Evolutionary conservation across 2,113 vertebrate genomes (phyloP).

Genomic region (Bos taurus): DNA sequence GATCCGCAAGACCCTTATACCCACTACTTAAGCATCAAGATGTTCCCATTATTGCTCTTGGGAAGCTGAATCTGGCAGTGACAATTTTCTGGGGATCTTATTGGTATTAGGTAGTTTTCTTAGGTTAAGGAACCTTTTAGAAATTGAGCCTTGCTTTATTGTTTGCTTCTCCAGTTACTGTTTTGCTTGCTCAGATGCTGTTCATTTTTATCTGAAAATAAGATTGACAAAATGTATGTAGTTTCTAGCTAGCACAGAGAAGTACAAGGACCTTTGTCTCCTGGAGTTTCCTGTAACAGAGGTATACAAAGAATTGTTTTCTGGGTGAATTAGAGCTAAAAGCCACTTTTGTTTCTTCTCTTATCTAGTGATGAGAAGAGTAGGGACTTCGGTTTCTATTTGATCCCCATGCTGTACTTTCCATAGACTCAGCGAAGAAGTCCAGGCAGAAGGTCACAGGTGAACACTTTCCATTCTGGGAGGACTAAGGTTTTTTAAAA

Average conservation of each 20-base stretch:
- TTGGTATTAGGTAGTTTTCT: constrained; percentile 34
- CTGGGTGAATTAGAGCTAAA: constrained; percentile 71
- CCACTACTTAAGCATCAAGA: background rate
- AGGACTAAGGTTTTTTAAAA: constrained; percentile 67
- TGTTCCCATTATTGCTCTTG: background rate
- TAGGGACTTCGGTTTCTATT: constrained; percentile 64
- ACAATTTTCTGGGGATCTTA: constrained; percentile 36
- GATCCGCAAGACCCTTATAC: background rate
- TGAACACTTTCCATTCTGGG: constrained; percentile 69
- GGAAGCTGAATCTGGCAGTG: background rate
- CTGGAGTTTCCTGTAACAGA: constrained; percentile 66
- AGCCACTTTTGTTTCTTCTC: constrained; percentile 74
- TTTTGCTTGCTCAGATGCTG: constrained; percentile 61
- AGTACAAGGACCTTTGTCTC: constrained; percentile 68
- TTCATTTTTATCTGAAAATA: constrained; percentile 72
- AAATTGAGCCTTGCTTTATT: constrained; percentile 56
- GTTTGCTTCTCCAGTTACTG: constrained; percentile 56
- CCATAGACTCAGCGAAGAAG: constrained; percentile 56
- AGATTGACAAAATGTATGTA: constrained; percentile 68
- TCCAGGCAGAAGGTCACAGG: constrained; percentile 71
- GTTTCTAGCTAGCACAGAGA: constrained; percentile 52
- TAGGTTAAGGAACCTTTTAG: constrained; percentile 53
- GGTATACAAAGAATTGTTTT: constrained; percentile 68
- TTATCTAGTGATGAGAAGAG: constrained; percentile 67
- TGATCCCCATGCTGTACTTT: constrained; percentile 45